Evolutionary conservation across 2,797 vertebrate genomes (phyloP).

Genomic region (Darevskia nairensis): DNA sequence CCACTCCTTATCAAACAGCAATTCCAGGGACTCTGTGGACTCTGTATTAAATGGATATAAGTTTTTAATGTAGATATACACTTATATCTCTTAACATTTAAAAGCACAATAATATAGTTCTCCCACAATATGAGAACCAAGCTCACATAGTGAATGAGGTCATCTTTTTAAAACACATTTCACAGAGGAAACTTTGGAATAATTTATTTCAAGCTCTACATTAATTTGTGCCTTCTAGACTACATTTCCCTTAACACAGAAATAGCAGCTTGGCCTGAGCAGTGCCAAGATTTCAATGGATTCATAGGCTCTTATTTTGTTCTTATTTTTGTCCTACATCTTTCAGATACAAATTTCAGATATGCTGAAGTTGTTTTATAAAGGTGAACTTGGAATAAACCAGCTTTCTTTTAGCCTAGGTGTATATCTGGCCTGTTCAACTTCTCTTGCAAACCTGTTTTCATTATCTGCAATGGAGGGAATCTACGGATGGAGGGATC

Average conservation of each 20-base stretch:
- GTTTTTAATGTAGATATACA: neutral
- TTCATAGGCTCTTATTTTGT: neutral
- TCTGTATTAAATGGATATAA: neutral
- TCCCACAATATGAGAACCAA: neutral
- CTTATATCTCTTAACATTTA: neutral
- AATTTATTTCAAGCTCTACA: neutral
- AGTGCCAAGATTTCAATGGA: neutral
- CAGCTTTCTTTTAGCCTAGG: neutral
- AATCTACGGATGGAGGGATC: neutral
- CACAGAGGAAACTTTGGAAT: neutral
- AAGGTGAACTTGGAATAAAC: neutral
- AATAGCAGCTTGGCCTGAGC: neutral
- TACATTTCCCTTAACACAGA: neutral
- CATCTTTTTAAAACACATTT: neutral
- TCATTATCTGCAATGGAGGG: neutral
- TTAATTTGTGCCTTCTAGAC: neutral
- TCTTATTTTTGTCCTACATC: neutral
- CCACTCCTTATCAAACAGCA: neutral
- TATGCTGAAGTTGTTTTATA: neutral
- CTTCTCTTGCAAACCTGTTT: neutral
- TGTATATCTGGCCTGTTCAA: neutral
- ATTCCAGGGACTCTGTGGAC: neutral
- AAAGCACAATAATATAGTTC: neutral
- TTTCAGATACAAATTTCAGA: neutral
- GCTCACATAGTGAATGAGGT: neutral